These are phyloP conservation scores for Penaeus vannamei DNA, from an alignment of 1,140 invertebrate species.

Conservation along the genomic window DNA sequence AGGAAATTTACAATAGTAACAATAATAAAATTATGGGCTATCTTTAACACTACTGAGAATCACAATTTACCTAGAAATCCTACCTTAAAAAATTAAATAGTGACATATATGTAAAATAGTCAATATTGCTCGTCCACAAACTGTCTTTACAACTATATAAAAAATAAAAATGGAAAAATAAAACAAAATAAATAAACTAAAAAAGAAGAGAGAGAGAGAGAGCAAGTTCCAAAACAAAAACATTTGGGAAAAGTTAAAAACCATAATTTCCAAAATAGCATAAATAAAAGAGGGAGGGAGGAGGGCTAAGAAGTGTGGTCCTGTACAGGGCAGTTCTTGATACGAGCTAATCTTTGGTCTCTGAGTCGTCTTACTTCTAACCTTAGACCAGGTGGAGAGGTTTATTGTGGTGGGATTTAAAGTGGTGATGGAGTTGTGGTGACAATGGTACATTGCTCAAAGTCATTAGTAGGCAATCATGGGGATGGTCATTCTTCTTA, in stretches of 20 bases:
- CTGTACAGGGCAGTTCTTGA: conserved; percentile 66
- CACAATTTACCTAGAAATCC: conserved; percentile 67
- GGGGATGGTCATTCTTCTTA: conserved; percentile 49
- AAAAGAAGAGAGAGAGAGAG: conserved; percentile 53
- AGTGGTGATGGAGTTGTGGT: conserved; percentile 62
- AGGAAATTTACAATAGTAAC: conserved; percentile 68
- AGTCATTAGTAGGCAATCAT: conserved; percentile 59
- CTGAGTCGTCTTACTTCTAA: conserved; percentile 62
- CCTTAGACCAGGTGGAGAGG: conserved; percentile 66
- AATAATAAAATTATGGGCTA: conserved; percentile 68
- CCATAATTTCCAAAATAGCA: conserved; percentile 18
- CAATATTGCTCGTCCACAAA: conserved; percentile 61
- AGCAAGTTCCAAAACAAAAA: conserved; percentile 49
- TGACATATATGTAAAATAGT: conserved; percentile 64
- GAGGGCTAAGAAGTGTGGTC: conserved; percentile 47
- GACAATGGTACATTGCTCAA: conserved; percentile 58
- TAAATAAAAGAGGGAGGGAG: conserved; percentile 48
- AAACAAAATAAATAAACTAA: too few relatives aligned
- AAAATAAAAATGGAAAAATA: too few relatives aligned
- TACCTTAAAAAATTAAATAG: conserved; percentile 65
- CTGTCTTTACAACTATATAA: background rate
- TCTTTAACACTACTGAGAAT: conserved; percentile 68
- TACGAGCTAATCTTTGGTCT: conserved; percentile 66
- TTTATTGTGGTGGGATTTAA: conserved; percentile 56
- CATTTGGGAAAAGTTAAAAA: too few relatives aligned